phyloP scores from a whole-genome alignment of 2,797 vertebrate genomes.

The Gallinago solitaria region DNA sequence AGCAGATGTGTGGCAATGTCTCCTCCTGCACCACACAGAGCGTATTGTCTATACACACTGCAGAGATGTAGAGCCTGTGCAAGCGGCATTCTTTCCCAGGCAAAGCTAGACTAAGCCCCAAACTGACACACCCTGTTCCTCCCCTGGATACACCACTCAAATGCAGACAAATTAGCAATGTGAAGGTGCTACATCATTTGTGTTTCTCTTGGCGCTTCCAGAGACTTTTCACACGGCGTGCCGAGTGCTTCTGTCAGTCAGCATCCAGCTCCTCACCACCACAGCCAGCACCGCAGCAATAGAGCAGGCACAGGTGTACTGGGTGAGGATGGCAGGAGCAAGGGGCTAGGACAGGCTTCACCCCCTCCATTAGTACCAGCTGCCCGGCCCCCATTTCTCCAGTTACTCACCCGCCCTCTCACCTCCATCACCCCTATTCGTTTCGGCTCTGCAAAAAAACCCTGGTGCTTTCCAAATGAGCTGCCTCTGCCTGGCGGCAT shows the following conservation, averaged over 20 bases:
- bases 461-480: background rate
- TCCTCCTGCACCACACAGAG: background rate
- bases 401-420: background rate
- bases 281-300: fast-evolving
- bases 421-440: background rate
- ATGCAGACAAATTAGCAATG: background rate
- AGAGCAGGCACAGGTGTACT: background rate
- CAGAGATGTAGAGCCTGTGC: fast-evolving
- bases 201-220: slow-evolving; percentile 9
- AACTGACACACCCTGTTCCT: background rate
- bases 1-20: background rate
- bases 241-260: background rate
- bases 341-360: background rate
- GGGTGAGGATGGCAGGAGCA: background rate
- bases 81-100: background rate
- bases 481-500: background rate
- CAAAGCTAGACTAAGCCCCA: background rate
- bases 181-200: slow-evolving; percentile 9
- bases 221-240: background rate
- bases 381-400: background rate
- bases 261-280: background rate
- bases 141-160: background rate
- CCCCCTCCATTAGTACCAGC: background rate
- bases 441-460: background rate
- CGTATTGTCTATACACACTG: background rate